phyloP scores from a whole-genome alignment of 2,113 vertebrate species.

The Myiopsitta monachus region DNA sequence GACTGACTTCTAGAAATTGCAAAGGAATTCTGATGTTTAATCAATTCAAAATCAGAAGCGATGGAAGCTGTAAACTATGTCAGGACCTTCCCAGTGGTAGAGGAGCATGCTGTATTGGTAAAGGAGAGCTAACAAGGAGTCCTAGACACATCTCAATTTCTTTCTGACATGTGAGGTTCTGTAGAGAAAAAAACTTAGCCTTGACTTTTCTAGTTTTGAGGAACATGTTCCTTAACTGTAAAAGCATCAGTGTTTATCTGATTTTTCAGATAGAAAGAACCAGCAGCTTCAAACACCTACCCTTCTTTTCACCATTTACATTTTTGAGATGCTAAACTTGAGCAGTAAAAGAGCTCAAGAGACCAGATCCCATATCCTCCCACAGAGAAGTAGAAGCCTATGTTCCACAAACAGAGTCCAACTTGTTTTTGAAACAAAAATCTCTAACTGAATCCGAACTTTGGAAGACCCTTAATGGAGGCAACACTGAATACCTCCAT shows the following conservation, averaged over 20 bases:
- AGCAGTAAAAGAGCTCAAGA: background rate
- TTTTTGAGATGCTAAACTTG: background rate
- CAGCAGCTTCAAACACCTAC: background rate
- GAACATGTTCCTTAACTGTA: background rate
- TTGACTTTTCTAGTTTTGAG: background rate
- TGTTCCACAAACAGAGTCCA: background rate
- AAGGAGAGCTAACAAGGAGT: background rate
- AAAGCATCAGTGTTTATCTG: background rate
- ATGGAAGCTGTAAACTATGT: background rate
- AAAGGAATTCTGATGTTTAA: background rate
- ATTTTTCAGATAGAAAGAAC: background rate
- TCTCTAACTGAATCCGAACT: background rate
- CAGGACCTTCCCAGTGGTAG: background rate
- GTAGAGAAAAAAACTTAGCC: background rate
- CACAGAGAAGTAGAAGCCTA: background rate
- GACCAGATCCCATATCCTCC: background rate
- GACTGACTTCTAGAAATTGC: background rate
- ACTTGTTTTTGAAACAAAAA: background rate
- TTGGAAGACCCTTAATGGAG: background rate
- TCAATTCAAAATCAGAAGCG: background rate
- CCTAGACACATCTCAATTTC: background rate
- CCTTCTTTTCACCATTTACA: background rate
- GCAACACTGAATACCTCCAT: background rate
- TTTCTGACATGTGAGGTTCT: background rate
- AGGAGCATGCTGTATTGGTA: background rate